These are phyloP conservation scores for Orthosia cruda DNA, from an alignment of 2,888 invertebrate genomes.

Conservation along the genomic window DNA sequence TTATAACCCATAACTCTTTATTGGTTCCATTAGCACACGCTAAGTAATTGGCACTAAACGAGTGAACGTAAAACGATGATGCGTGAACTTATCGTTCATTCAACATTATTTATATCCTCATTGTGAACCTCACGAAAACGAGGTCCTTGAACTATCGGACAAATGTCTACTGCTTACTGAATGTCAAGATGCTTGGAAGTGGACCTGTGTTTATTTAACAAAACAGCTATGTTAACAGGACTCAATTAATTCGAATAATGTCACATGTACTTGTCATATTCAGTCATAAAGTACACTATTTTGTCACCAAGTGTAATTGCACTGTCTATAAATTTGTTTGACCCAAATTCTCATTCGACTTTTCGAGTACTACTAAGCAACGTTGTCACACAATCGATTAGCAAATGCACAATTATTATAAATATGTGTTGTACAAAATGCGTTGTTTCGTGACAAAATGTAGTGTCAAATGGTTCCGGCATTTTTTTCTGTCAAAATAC, in stretches of 20 bases:
- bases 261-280: slow-evolving; percentile 22
- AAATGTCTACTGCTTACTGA: slow-evolving; percentile 54
- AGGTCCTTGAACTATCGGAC: slow-evolving; percentile 69
- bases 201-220: slow-evolving; percentile 49
- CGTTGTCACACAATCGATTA: slow-evolving; percentile 58
- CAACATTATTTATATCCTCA: slow-evolving; percentile 67
- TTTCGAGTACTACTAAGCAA: slow-evolving; percentile 46
- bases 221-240: slow-evolving; percentile 53
- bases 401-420: slow-evolving; percentile 46
- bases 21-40: background rate
- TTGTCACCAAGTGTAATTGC: slow-evolving; percentile 29
- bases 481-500: slow-evolving; percentile 70
- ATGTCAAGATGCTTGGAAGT: slow-evolving; percentile 54
- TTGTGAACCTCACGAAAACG: slow-evolving; percentile 63
- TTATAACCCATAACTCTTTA: background rate
- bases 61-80: slow-evolving; percentile 55
- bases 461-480: slow-evolving; percentile 76
- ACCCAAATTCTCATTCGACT: slow-evolving; percentile 40
- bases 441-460: slow-evolving; percentile 66
- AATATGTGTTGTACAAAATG: slow-evolving; percentile 60
- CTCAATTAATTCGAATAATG: slow-evolving; percentile 31
- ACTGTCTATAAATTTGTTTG: slow-evolving; percentile 27
- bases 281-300: slow-evolving; percentile 5
- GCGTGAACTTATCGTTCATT: slow-evolving; percentile 53
- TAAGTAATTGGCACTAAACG: slow-evolving; percentile 35